Conservation (phyloP, 2,888 invertebrate species). For the Eupithecia dodoneata region DNA sequence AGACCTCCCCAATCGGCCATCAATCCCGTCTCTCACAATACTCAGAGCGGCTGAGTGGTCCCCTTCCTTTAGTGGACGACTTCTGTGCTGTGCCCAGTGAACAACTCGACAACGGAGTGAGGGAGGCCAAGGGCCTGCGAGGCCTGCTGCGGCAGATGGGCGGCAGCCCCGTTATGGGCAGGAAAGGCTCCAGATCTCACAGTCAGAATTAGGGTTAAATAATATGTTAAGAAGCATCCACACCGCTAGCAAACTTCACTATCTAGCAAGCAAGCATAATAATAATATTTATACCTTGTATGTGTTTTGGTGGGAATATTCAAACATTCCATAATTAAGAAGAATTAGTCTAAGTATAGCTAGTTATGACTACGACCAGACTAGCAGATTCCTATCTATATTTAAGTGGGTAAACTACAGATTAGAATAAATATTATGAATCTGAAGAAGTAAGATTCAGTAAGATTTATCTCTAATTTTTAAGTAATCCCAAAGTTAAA, state of each 20-base stretch:
- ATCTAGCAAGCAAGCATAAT: no score
- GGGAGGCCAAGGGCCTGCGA: conserved; percentile 90
- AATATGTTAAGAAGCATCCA: background rate
- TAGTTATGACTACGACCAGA: no score
- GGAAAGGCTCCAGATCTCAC: conserved; percentile 84
- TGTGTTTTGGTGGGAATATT: no score
- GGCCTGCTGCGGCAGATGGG: conserved; percentile 93
- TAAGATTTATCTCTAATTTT: background rate
- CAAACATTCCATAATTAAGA: no score
- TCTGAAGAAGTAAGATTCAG: background rate
- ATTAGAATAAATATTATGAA: no score
- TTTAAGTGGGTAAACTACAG: no score
- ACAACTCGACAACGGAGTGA: conserved; percentile 83
- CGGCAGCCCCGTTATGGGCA: conserved; percentile 91
- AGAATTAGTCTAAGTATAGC: no score
- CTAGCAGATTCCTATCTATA: no score
- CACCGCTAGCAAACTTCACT: background rate
- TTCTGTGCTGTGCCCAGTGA: conserved; percentile 95
- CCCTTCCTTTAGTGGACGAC: conserved; percentile 93
- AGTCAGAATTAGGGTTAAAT: conserved; percentile 69
- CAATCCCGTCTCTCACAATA: conserved; percentile 87
- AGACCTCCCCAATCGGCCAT: conserved; percentile 82
- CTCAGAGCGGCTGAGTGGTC: conserved; percentile 83
- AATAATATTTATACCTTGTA: no score
- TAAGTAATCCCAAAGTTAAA: no score